These are phyloP conservation scores for Masticophis lateralis DNA, from an alignment of 2,797 vertebrate genomes.

Conservation along the genomic window DNA sequence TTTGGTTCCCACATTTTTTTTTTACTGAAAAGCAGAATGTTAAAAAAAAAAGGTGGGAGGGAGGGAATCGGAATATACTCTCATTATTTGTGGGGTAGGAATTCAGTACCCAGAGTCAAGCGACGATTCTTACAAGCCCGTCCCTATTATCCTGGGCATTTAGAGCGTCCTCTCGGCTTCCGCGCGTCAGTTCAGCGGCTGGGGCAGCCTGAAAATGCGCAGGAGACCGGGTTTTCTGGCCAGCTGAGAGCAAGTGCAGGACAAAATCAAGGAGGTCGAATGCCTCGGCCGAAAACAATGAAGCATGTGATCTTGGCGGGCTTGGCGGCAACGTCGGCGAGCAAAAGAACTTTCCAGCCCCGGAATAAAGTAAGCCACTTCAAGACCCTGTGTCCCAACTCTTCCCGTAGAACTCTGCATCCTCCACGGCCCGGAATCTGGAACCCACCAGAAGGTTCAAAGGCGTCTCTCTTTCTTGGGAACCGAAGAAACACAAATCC, in stretches of 20 bases:
- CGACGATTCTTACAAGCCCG: neutral
- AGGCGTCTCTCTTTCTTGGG: neutral
- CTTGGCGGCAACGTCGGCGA: too few relatives aligned
- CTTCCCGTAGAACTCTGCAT: neutral
- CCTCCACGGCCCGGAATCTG: neutral
- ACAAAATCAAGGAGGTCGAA: slow-evolving; percentile 18
- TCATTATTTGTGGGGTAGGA: neutral
- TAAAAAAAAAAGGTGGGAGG: too few relatives aligned
- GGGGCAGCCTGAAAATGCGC: neutral
- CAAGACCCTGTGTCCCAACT: neutral
- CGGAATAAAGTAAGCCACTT: neutral
- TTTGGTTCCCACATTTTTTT: neutral
- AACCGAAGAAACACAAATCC: neutral
- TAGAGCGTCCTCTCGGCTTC: neutral
- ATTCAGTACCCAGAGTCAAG: neutral
- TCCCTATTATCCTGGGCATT: too few relatives aligned
- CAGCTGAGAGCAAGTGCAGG: slow-evolving; percentile 2
- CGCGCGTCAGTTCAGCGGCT: neutral
- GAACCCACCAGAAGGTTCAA: neutral
- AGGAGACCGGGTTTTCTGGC: neutral
- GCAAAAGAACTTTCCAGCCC: neutral
- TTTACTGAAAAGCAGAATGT: neutral
- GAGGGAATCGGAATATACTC: too few relatives aligned
- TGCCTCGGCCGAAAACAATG: neutral
- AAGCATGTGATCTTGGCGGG: neutral